Conservation (phyloP, 2,888 invertebrate genomes). For the Cheiracanthium punctorium region DNA sequence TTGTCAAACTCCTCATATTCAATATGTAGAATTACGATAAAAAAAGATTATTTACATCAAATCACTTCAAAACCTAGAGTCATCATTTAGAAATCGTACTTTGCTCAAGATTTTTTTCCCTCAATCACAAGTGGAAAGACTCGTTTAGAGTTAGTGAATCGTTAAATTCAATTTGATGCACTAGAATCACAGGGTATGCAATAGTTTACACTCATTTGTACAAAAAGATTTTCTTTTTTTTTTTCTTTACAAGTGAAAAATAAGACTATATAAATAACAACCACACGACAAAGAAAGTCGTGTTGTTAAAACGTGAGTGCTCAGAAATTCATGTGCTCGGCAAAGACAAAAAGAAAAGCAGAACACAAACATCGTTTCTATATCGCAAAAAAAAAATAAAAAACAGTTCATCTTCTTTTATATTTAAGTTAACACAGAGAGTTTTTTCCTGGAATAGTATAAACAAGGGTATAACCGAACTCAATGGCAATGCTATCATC, state of each 20-base stretch:
- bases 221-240: slow-evolving; percentile 43
- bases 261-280: slow-evolving; percentile 49
- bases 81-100: slow-evolving; percentile 45
- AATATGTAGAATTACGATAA: slow-evolving; percentile 42
- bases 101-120: slow-evolving; percentile 24
- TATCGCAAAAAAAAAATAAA: slow-evolving; percentile 19
- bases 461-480: slow-evolving; percentile 28
- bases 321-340: slow-evolving; percentile 53
- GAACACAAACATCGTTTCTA: slow-evolving; percentile 21
- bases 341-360: slow-evolving; percentile 35
- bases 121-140: slow-evolving; percentile 38
- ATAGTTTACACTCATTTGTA: slow-evolving; percentile 61
- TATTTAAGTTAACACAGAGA: slow-evolving; percentile 50
- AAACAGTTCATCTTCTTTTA: slow-evolving; percentile 19
- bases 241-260: slow-evolving; percentile 36
- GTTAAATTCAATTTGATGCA: slow-evolving; percentile 37
- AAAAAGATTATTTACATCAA: slow-evolving; percentile 48
- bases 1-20: slow-evolving; percentile 56
- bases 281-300: slow-evolving; percentile 33
- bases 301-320: slow-evolving; percentile 49
- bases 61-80: slow-evolving; percentile 29
- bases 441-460: slow-evolving; percentile 20
- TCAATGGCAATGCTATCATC: slow-evolving; percentile 53
- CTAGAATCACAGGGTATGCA: slow-evolving; percentile 67
- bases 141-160: slow-evolving; percentile 35